These are phyloP conservation scores for Pollenia angustigena DNA, from an alignment of 2,888 invertebrate genomes.

Conservation along the genomic window DNA sequence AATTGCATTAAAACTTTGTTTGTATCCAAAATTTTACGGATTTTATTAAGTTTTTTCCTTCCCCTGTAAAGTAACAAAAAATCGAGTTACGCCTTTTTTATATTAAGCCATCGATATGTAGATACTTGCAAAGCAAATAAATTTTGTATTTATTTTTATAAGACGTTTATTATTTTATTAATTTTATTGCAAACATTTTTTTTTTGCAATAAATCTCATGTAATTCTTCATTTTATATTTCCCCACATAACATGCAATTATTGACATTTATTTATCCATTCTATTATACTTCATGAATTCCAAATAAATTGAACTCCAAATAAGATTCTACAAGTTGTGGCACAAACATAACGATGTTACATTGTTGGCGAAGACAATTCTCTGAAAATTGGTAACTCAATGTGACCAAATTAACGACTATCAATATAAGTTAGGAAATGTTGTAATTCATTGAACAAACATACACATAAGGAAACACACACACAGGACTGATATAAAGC, in stretches of 20 bases:
- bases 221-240: not conserved
- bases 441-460: conserved; percentile 25
- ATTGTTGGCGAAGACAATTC: conserved; percentile 29
- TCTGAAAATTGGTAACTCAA: conserved; percentile 18
- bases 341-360: not conserved
- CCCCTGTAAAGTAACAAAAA: too few species aligned
- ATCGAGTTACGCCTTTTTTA: too few species aligned
- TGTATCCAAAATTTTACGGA: too few species aligned
- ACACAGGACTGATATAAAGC: not conserved
- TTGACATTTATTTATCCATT: conserved; percentile 5
- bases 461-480: not conserved
- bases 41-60: too few species aligned
- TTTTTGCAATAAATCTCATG: too few species aligned
- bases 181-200: too few species aligned
- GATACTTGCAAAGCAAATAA: too few species aligned
- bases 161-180: too few species aligned
- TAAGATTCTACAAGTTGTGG: conserved; percentile 2
- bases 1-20: too few species aligned
- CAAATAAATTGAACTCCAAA: conserved; percentile 7
- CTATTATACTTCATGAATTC: not conserved
- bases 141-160: too few species aligned
- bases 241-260: not conserved
- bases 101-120: too few species aligned
- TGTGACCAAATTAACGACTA: conserved; percentile 48
- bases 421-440: not conserved